phyloP scores from a whole-genome alignment of 2,888 invertebrate genomes.

The Callosobruchus maculatus region DNA sequence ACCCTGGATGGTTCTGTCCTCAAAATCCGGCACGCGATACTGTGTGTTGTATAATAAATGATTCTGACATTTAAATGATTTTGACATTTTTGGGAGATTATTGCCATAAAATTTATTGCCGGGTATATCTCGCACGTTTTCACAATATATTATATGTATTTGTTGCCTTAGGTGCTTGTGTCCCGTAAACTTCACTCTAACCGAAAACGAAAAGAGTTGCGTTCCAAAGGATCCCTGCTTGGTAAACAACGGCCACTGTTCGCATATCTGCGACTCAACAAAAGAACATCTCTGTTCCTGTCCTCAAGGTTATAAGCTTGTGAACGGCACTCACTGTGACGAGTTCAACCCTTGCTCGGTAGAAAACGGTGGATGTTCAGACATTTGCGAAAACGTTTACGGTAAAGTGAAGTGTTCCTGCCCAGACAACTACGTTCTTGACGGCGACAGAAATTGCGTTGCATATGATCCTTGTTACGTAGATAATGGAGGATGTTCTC shows the following conservation, averaged over 20 bases:
- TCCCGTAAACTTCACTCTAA: conserved; percentile 38
- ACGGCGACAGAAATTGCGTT: conserved; percentile 37
- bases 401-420: conserved; percentile 55
- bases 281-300: conserved; percentile 22
- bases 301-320: conserved; percentile 43
- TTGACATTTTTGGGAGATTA: no score
- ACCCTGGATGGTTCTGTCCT: no score
- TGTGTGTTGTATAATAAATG: no score
- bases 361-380: conserved; percentile 49
- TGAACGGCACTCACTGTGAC: conserved; percentile 46
- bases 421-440: conserved; percentile 47
- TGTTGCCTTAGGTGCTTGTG: conserved; percentile 46
- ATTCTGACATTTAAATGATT: no score
- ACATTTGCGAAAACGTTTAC: conserved; percentile 47
- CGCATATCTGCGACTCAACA: conserved; percentile 49
- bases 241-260: conserved; percentile 57
- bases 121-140: no score
- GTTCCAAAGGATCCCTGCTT: conserved; percentile 34
- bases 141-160: no score
- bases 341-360: conserved; percentile 47
- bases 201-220: conserved; percentile 34
- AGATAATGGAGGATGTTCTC: conserved; percentile 34
- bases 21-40: no score
- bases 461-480: conserved; percentile 33
- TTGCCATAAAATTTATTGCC: no score